Evolutionary conservation across 2,113 vertebrate genomes (phyloP).

Genomic region (Varanus komodoensis): DNA sequence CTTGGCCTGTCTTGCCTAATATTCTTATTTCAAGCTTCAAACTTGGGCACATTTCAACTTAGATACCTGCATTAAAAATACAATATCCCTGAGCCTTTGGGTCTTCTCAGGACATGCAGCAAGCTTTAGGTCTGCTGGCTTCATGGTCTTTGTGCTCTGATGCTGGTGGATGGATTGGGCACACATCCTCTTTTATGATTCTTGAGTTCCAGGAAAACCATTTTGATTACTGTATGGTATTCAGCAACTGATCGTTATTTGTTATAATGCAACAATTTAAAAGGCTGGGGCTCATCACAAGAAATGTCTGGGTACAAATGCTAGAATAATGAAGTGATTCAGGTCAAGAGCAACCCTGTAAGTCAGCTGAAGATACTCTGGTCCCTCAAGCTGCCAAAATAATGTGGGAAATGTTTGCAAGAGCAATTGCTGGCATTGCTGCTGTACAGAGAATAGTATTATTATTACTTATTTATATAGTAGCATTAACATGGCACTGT

Average conservation of each 20-base stretch:
- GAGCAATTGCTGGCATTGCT: not conserved
- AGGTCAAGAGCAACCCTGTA: not conserved
- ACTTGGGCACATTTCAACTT: too few species aligned
- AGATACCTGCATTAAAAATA: too few species aligned
- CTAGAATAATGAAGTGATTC: not conserved
- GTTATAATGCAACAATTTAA: not conserved
- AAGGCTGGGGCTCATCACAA: not conserved
- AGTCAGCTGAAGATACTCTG: not conserved
- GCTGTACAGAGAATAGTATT: not conserved
- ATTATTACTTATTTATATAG: slow-evolving; percentile 26
- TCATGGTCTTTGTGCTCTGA: too few species aligned
- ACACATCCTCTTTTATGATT: too few species aligned
- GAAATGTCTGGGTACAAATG: not conserved
- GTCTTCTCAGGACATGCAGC: too few species aligned
- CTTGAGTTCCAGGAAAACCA: too few species aligned
- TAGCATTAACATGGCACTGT: slow-evolving; percentile 7
- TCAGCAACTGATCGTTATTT: not conserved
- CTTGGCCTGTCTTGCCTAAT: too few species aligned
- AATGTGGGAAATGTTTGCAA: not conserved
- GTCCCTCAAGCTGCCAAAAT: not conserved
- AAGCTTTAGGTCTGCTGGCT: too few species aligned
- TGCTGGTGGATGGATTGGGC: too few species aligned
- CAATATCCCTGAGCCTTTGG: too few species aligned
- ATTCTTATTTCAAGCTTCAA: too few species aligned
- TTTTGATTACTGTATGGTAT: not conserved